Base-by-base conservation (phyloP, 2,113 vertebrate species). In the Eulemur rufifrons region DNA sequence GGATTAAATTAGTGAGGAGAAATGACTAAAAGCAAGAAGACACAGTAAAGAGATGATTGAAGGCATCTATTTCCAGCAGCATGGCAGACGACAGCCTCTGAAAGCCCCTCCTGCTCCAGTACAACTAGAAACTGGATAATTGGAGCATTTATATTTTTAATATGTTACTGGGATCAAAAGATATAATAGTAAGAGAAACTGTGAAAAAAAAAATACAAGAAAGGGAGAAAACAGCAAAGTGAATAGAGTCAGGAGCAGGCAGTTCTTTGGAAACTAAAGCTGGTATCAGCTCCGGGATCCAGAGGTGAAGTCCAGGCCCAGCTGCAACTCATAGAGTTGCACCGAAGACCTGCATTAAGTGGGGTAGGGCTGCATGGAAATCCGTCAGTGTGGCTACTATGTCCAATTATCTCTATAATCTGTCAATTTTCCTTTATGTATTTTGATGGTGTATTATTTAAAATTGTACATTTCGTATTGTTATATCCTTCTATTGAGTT, bases 331-430 rank as follows among this genome's bases (percentile, higher is more conserved):
- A 29, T 12, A n/a, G 47, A 54, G n/a, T 8, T 34, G 47, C 64
- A n/a, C 6, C 45, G 27, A 8, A 45, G 73, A 39, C 5, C 34
- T 27, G 37, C 17, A 76, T 13, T 64, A 63, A 8, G 14, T 47
- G 25, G 4, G 37, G 7, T 11, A 39, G 12, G 9, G 0, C 3
- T 18, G 6, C 5, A 9, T 4, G 25, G 29, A 74, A 52, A 8
- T 18, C 56, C 4, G 18, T 27, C 39, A n/a, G 29, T 42, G 11
- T 25, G 6, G 20, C 7, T 5, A 2, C 29, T 0, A 2, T 4
- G 3, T n/a, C 32, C 8, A n/a, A 2, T 37, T 61, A 45, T 15
- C 6, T 32, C 13, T 50, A 52, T 17, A 50, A 64, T 45, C 20
- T 37, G 66, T 27, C 34, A 47, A 14, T 23, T 37, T 89, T 77